Evolutionary conservation across 2,888 invertebrate genomes (phyloP), one percentile per base, ranked within the genome.

Genomic region (Sinopyrophorus schimmeli): DNA sequence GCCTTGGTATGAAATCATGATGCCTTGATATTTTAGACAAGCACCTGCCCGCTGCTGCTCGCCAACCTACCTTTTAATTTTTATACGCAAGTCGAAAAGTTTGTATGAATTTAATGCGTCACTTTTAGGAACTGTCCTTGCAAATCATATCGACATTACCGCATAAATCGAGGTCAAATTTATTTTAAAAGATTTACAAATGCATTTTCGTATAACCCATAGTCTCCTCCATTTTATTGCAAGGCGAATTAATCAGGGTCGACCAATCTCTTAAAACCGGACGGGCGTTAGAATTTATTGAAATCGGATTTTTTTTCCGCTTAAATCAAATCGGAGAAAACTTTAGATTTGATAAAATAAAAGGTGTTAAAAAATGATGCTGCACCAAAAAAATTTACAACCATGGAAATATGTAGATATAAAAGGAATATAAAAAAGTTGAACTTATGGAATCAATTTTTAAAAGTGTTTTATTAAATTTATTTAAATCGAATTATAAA

Each of bases 201-300:
- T 57, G 55, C 51, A 55, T 52, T 55, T 55, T 31, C 28, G 30
- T 21, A 16, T n/a, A n/a, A n/a, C n/a, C n/a, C 10, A 38, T 40
- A 55, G 44, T 41, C 48, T 55, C 42, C 47, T 41, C 37, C 20
- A 35, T 31, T 21, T 49, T 38, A 39, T 38, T 57, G 60, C 63
- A 62, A 64, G 60, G 61, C 53, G 47, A 58, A 48, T 49, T 34
- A 47, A 58, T 55, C 61, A 64, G 50, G 66, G 62, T 53, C 61
- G 49, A 54, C 55, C 64, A 58, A 54, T 62, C 59, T 54, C 53
- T 30, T 52, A 46, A 28, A 46, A 20, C 24, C 12, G 6, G 14
- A 16, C 18, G 6, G n/a, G n/a, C n/a, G n/a, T n/a, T n/a, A n/a
- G n/a, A n/a, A n/a, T n/a, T n/a, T n/a, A n/a, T n/a, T n/a, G n/a